A percentile compares a stretch with the other conserved stretches of the same genome.
phyloP scores from a whole-genome alignment of 2,888 invertebrate genomes.

The Ceramica pisi region DNA sequence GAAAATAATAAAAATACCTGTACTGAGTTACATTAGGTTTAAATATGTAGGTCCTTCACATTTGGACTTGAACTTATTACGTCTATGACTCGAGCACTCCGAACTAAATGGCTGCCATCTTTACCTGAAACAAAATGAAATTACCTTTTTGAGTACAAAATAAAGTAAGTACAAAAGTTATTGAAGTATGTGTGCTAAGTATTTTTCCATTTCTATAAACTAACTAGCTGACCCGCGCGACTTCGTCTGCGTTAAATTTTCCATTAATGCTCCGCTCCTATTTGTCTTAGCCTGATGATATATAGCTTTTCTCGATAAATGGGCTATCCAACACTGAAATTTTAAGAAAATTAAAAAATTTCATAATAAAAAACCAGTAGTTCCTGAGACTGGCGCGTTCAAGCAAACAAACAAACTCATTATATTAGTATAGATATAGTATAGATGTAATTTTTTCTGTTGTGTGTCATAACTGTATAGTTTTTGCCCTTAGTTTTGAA shows the following conservation, averaged over 20 bases:
- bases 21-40: background rate
- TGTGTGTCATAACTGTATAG: background rate
- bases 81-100: slow-evolving; percentile 8
- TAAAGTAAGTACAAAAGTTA: slow-evolving; percentile 1
- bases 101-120: slow-evolving; percentile 22
- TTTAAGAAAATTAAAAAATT: too few species aligned
- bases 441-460: background rate
- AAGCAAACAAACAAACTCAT: too few species aligned
- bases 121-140: slow-evolving; percentile 59
- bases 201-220: slow-evolving; percentile 3
- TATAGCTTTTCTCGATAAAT: too few species aligned
- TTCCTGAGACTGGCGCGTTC: too few species aligned
- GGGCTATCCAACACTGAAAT: too few species aligned
- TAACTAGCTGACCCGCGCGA: too few species aligned
- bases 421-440: too few species aligned
- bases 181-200: background rate
- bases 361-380: too few species aligned
- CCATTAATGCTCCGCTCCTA: too few species aligned
- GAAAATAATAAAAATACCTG: slow-evolving; percentile 27
- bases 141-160: slow-evolving; percentile 45
- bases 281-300: too few species aligned
- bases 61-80: slow-evolving; percentile 2
- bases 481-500: background rate
- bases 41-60: slow-evolving; percentile 22
- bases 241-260: too few species aligned